Percentiles rank a stretch among this genome's conserved stretches.
These are phyloP conservation scores for Ochropleura plecta DNA, from an alignment of 2,888 invertebrate genomes.

Conservation along the genomic window DNA sequence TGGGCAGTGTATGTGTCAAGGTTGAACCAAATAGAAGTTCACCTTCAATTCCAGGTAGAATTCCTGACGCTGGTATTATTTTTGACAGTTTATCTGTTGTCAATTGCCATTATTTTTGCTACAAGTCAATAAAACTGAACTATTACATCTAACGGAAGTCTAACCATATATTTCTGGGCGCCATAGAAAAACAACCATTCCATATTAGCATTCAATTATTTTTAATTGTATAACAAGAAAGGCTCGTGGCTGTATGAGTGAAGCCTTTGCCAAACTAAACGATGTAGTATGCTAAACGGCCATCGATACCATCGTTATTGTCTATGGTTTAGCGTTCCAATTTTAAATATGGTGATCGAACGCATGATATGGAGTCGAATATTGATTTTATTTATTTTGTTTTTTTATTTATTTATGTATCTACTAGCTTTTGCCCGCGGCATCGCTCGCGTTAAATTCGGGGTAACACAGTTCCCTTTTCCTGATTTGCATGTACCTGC, in stretches of 20 bases:
- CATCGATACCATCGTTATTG: slow-evolving; percentile 89
- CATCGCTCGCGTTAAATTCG: too few species aligned
- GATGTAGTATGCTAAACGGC: slow-evolving; percentile 89
- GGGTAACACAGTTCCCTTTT: too few species aligned
- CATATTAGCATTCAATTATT: slow-evolving; percentile 34
- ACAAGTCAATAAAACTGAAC: background rate
- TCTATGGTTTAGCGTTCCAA: slow-evolving; percentile 86
- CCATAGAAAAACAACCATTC: slow-evolving; percentile 34
- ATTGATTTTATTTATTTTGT: slow-evolving; percentile 11
- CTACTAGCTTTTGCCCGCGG: too few species aligned
- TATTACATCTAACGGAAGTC: slow-evolving; percentile 37
- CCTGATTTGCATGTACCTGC: too few species aligned
- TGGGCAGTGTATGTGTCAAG: too few species aligned
- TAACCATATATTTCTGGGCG: slow-evolving; percentile 30
- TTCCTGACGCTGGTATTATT: too few species aligned
- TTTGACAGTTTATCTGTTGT: too few species aligned
- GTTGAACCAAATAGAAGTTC: too few species aligned
- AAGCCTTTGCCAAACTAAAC: slow-evolving; percentile 81
- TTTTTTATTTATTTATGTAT: too few species aligned
- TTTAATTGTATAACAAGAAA: slow-evolving; percentile 60
- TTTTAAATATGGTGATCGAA: slow-evolving; percentile 85
- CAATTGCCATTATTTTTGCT: too few species aligned
- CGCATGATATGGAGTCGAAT: slow-evolving; percentile 68
- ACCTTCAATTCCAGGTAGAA: too few species aligned
- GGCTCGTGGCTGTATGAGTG: slow-evolving; percentile 52